Evolutionary conservation across 1,140 invertebrate genomes (phyloP), one percentile per base, ranked within the genome.

Genomic region (Scaptomyza hsui): DNA sequence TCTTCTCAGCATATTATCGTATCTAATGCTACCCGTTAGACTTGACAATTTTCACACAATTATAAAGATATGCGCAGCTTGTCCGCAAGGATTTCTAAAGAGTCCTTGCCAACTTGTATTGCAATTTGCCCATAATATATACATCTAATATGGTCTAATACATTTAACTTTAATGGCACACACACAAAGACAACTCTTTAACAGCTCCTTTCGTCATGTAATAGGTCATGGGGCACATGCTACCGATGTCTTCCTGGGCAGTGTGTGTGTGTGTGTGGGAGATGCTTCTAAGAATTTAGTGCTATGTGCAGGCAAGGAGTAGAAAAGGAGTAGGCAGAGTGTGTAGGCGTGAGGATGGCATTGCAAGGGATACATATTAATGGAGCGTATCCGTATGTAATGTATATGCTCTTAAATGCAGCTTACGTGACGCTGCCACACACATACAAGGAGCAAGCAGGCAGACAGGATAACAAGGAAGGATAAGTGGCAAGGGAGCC

Each of bases 341-440:
- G 24, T 7, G 72, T 85, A 85, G 81, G 81, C 74, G 74, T 75
- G 65, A 70, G 69, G 35, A 53, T 35, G 62, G 77, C 81, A 74
- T 81, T 81, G 77, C 81, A 78, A 81, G 73, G 79, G 83, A 81
- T 86, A 86, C 81, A 86, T 86, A 86, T 81, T 86, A 88, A 86
- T 86, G 81, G 81, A 88, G 82, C 81, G 75, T 81, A 88, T 88
- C 77, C 77, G 65, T 86, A 78, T 86, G 81, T 86, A 86, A 86
- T 88, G 74, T 86, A 86, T 86, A 80, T 86, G 78, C 78, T 75
- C 74, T 78, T 80, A 86, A 81, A 86, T 86, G 82, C 81, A 86
- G 74, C 82, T 81, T 88, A 88, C 81, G 81, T 86, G 74, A 74
- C 62, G 71, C 52, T 80, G 51, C 69, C 71, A 60, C 51, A 62